Evolutionary conservation across 2,797 vertebrate species (phyloP).

Genomic region (Poeciliopsis infans): DNA sequence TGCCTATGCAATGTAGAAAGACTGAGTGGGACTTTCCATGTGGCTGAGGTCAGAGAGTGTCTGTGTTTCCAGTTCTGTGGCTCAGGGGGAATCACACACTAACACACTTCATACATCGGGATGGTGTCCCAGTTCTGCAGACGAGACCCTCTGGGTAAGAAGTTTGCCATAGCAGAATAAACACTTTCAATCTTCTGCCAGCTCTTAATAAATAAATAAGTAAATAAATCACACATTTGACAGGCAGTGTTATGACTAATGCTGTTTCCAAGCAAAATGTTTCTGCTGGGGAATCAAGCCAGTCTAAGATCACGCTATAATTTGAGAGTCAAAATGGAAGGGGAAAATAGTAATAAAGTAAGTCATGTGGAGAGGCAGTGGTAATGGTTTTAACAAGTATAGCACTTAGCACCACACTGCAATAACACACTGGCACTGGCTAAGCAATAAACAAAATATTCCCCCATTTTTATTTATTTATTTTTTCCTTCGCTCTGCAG

Average conservation of each 20-base stretch:
- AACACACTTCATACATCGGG: conserved; percentile 41
- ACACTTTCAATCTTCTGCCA: conserved; percentile 34
- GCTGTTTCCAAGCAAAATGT: conserved; percentile 22
- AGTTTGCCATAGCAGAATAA: conserved; percentile 34
- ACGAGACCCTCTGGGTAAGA: conserved; percentile 40
- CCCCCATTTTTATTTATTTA: conserved; percentile 13
- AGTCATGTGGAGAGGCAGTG: conserved; percentile 14
- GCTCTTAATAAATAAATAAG: conserved; percentile 10
- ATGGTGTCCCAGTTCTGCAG: conserved; percentile 65
- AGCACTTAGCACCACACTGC: conserved; percentile 36
- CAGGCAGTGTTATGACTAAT: conserved; percentile 2
- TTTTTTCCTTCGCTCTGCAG: conserved; percentile 37
- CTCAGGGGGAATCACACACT: conserved; percentile 51
- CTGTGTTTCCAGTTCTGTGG: conserved; percentile 44
- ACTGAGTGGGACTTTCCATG: conserved; percentile 66
- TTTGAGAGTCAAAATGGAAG: conserved; percentile 24
- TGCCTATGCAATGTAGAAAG: conserved; percentile 21
- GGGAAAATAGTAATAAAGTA: conserved; percentile 22
- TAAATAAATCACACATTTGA: conserved; percentile 26
- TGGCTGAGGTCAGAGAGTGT: conserved; percentile 50
- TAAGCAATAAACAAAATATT: conserved; percentile 49
- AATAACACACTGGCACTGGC: conserved; percentile 46
- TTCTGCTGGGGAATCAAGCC: conserved; percentile 11
- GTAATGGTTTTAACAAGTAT: conserved; percentile 56
- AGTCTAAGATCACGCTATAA: conserved; percentile 13